These are phyloP conservation scores for Drosophila sulfurigaster DNA, from an alignment of 1,140 invertebrate genomes.

Conservation along the genomic window DNA sequence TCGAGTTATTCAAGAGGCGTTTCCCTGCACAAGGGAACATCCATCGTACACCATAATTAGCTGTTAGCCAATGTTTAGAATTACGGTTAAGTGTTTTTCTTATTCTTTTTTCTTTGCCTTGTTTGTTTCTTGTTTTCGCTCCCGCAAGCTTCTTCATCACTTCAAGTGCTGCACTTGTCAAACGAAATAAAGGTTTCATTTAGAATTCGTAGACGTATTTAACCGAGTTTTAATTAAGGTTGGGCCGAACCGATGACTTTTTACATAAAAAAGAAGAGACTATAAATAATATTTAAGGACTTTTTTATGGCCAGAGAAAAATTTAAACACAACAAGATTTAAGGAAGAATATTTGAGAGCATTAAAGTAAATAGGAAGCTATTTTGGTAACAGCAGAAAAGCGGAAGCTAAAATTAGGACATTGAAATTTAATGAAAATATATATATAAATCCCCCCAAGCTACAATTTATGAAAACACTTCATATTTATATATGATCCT, in stretches of 20 bases:
- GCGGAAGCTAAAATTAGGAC: too few species aligned
- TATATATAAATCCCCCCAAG: too few species aligned
- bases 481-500: too few species aligned
- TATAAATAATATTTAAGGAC: not conserved
- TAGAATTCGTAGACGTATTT: constrained; percentile 9
- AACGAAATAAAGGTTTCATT: constrained; percentile 39
- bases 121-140: not conserved
- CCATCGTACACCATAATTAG: constrained; percentile 65
- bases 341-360: too few species aligned
- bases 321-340: too few species aligned
- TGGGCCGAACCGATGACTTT: not conserved
- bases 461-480: too few species aligned
- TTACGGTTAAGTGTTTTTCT: constrained; percentile 42
- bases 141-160: constrained; percentile 2
- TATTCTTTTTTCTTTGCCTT: too few species aligned
- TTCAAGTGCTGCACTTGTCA: constrained; percentile 35
- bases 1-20: constrained; percentile 47
- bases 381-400: too few species aligned
- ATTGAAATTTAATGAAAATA: too few species aligned
- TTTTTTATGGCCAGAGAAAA: not conserved
- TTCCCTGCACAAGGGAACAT: constrained; percentile 22
- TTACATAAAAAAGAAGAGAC: not conserved
- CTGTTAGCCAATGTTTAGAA: constrained; percentile 48
- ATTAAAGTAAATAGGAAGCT: too few species aligned
- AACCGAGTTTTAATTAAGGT: constrained; percentile 13